A percentile compares a stretch with the other conserved stretches of the same genome.
phyloP scores from a whole-genome alignment of 2,888 invertebrate species.

The Prosapia bicincta region DNA sequence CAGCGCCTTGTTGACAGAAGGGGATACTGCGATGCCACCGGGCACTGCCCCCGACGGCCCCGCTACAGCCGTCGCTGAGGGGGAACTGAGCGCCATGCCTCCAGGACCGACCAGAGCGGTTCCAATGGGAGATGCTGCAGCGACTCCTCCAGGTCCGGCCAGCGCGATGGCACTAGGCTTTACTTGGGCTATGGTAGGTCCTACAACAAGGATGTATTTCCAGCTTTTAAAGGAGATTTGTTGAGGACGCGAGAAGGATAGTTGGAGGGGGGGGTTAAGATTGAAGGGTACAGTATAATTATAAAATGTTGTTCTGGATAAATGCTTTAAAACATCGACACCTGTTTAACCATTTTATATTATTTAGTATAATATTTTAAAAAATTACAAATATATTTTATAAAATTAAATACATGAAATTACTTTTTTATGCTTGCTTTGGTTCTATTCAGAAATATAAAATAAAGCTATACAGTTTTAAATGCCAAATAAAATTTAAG shows the following conservation, averaged over 20 bases:
- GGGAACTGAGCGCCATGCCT: constrained; percentile 49
- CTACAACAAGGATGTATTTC: constrained; percentile 22
- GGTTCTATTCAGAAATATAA: no score
- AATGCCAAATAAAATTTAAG: no score
- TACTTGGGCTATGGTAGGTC: constrained; percentile 49
- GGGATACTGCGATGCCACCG: constrained; percentile 11
- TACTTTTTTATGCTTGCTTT: no score
- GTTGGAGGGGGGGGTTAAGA: no score
- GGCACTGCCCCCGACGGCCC: constrained; percentile 42
- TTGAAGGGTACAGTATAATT: no score
- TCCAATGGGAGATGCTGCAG: constrained; percentile 49
- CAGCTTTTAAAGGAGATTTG: constrained; percentile 1
- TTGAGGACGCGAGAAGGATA: not conserved
- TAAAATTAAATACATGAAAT: no score
- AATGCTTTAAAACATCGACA: no score
- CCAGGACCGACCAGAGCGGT: constrained; percentile 52
- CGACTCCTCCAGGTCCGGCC: constrained; percentile 51
- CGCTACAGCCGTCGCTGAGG: constrained; percentile 52
- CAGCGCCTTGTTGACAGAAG: constrained; percentile 14
- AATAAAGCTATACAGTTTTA: no score
- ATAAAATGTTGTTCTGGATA: no score
- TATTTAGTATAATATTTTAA: no score
- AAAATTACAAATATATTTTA: no score
- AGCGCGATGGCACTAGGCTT: constrained; percentile 51
- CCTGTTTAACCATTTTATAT: no score